Conservation (phyloP, 2,888 invertebrate genomes). For the Agriopis aurantiaria region DNA sequence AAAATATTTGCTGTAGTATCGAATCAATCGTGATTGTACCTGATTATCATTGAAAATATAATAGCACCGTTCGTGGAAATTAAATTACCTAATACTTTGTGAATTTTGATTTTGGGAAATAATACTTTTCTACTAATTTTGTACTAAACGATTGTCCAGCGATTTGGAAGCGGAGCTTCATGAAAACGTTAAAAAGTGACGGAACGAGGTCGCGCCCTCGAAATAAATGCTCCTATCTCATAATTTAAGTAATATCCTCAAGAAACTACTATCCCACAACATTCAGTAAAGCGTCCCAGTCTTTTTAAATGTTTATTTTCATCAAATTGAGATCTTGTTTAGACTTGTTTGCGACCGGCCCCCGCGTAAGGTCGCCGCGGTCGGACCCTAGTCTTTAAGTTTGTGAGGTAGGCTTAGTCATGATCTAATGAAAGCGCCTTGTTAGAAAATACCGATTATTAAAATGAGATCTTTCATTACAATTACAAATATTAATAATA, state of each 20-base stretch:
- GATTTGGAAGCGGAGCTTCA: slow-evolving; percentile 65
- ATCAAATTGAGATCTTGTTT: slow-evolving; percentile 87
- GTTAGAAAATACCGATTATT: slow-evolving; percentile 87
- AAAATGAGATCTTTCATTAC: slow-evolving; percentile 87
- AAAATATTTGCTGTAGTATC: slow-evolving; percentile 33
- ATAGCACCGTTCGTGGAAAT: slow-evolving; percentile 73
- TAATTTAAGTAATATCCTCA: slow-evolving; percentile 85
- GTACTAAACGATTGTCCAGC: slow-evolving; percentile 79
- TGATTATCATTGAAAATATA: slow-evolving; percentile 57
- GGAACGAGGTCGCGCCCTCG: slow-evolving; percentile 64
- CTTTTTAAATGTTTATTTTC: slow-evolving; percentile 86
- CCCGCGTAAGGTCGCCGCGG: slow-evolving; percentile 50
- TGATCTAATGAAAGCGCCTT: slow-evolving; percentile 87
- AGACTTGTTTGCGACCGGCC: slow-evolving; percentile 80
- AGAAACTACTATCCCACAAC: slow-evolving; percentile 86
- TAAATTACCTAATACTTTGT: slow-evolving; percentile 77
- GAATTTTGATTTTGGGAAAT: slow-evolving; percentile 82
- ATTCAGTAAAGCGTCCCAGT: slow-evolving; percentile 87
- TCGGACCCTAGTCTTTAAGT: slow-evolving; percentile 74
- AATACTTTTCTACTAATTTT: slow-evolving; percentile 83
- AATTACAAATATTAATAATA: slow-evolving; percentile 85
- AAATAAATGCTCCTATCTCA: slow-evolving; percentile 84
- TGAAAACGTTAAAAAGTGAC: slow-evolving; percentile 54
- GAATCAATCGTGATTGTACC: slow-evolving; percentile 62
- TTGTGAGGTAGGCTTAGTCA: slow-evolving; percentile 87